Evolutionary conservation across 1,140 invertebrate genomes (phyloP), one percentile per base, ranked within the genome.

Genomic region (Drosophila neocordata): DNA sequence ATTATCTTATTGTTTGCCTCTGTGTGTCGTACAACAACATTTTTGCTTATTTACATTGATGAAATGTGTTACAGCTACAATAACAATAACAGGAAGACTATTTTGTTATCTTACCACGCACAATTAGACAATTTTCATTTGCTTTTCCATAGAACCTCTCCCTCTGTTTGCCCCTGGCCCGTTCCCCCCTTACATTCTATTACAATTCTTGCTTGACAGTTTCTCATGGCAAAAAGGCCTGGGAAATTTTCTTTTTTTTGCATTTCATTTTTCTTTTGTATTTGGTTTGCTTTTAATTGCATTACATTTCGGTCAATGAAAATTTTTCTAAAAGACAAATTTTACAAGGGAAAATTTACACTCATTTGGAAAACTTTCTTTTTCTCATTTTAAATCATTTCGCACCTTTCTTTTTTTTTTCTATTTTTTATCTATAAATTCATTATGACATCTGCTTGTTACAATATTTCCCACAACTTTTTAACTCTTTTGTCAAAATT

Each of bases 111-210:
- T 88, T 88, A 83, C 76, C 84, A 89, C 84, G 83, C 83, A 88
- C 83, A 88, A 88, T 88, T 88, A 88, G 84, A 88, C 83, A 88
- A 88, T 88, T 88, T 89, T 72, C 76, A 83, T 87, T 82, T 81
- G 73, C 9, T 64, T 48, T 20, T 20, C 41, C 15, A 11, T 31
- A 24, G 2, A 24, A 1, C 1, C 41, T 20, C 41, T 6, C 27
- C 27, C 27, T 6, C 27, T 31, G 1, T 7, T 31, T 11, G 37
- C 12, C 18, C 15, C 41, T 9, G 41, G 18, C 7, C 41, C 15
- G 41, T 18, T 44, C 24, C 20, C 44, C 24, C 20, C 44, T 52
- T 53, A 27, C 13, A 52, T 24, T 53, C 34, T 48, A 13, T 38
- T 20, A 51, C 12, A 5, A n/a, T 4, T 38, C 64, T 35, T 37